Conservation (phyloP, 1,140 invertebrate species). For the Araneus ventricosus region DNA sequence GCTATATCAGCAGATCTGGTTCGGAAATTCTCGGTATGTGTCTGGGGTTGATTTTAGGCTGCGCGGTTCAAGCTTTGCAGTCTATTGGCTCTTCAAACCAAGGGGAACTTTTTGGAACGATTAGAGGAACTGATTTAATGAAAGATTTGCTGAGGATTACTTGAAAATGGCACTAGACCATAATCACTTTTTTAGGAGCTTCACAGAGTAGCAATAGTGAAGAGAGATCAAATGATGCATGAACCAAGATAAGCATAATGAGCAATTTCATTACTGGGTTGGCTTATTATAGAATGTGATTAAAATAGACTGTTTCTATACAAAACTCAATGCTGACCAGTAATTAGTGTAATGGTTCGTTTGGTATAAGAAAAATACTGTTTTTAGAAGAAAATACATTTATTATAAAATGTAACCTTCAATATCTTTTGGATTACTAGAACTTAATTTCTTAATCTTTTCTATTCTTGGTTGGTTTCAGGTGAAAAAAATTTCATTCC, state of each 20-base stretch:
- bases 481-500: too few relatives aligned
- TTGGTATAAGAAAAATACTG: too few relatives aligned
- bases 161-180: background rate
- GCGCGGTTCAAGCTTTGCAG: background rate
- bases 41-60: background rate
- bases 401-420: too few relatives aligned
- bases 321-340: background rate
- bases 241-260: background rate
- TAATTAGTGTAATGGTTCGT: background rate
- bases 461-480: too few relatives aligned
- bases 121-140: background rate
- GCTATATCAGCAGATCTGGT: background rate
- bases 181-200: background rate
- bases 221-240: background rate
- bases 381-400: too few relatives aligned
- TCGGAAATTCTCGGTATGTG: background rate
- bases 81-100: background rate
- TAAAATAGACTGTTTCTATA: background rate
- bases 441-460: too few relatives aligned
- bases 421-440: too few relatives aligned
- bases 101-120: background rate
- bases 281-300: background rate
- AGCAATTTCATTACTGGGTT: slow-evolving; percentile 8
- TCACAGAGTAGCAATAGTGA: background rate
- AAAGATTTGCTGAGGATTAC: background rate